Base-by-base conservation (phyloP, 2,797 vertebrate genomes). In the Anas bernieri region DNA sequence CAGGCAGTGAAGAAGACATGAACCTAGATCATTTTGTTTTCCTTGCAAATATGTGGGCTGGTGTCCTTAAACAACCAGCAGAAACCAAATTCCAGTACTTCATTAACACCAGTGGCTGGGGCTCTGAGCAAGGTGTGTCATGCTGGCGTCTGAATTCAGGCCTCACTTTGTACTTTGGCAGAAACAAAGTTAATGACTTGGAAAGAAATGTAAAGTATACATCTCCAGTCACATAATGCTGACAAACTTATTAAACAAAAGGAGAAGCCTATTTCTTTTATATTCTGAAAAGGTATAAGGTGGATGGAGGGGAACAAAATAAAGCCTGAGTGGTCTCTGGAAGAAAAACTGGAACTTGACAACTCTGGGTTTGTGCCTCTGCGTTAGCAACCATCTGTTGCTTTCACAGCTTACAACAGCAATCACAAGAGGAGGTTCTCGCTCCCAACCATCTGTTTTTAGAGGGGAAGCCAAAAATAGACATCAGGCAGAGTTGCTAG, bases 401-500 rank as follows among this genome's bases (percentile, higher is more conserved):
- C 95, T 96, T 95, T 95, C 94, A 89, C 86, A 93, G 95, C 76
- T 77, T 90, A 88, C 73, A 90, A 89, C 56, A 85, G 96, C 90
- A 75, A 85, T 93, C 69, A 1, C 93, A 94, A 95, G 92, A 95
- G 86, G 89, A 95, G 87, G 87, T 93, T 95, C 93, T 94, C 91
- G 92, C 86, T 94, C 87, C 68, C 83, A 95, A 94, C 96, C 97
- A 97, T 97, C 96, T 98, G 97, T 96, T 97, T 98, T 96, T 91
- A 95, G 90, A 94, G 79, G 37, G 86, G 92, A 94, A 97, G 94
- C 93, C 97, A 96, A 97, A 98, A 98, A 98, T 97, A 98, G 97
- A 94, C 78, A 93, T 59, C 74, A 75, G 95, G 96, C 96, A 59
- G 70, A 93, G 86, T 35, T 87, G 86, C 87, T 82, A 48, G 50